These are phyloP conservation scores for Malaclemys terrapin DNA, from an alignment of 2,113 vertebrate species.

Conservation along the genomic window DNA sequence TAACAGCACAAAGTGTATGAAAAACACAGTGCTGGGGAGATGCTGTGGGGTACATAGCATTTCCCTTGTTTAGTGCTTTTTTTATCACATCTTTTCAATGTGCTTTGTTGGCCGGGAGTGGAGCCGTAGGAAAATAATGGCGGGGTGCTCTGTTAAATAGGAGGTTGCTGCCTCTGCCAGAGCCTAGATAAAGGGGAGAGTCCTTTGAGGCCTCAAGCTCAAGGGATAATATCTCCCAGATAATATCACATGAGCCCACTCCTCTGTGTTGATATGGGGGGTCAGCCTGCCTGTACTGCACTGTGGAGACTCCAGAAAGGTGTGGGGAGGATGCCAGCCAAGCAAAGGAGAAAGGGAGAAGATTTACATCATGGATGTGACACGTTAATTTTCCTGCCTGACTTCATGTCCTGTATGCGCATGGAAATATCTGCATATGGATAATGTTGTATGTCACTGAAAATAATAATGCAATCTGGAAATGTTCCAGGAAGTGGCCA, in stretches of 20 bases:
- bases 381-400: neutral
- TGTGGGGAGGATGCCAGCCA: neutral
- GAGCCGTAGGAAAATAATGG: neutral
- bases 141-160: neutral
- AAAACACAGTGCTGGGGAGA: neutral
- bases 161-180: neutral
- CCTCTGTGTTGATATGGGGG: neutral
- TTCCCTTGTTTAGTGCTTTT: neutral
- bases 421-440: neutral
- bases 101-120: neutral
- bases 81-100: neutral
- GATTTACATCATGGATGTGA: neutral
- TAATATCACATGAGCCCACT: neutral
- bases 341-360: neutral
- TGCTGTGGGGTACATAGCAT: neutral
- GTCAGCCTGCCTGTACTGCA: neutral
- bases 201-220: neutral
- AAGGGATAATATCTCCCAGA: neutral
- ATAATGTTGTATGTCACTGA: neutral
- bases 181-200: neutral
- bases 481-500: neutral
- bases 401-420: neutral
- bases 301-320: neutral
- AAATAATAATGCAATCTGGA: neutral
- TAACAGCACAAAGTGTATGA: neutral